Percentiles rank a stretch among this genome's conserved stretches.
phyloP scores from a whole-genome alignment of 2,888 invertebrate genomes.

The Gnatocerus cornutus region DNA sequence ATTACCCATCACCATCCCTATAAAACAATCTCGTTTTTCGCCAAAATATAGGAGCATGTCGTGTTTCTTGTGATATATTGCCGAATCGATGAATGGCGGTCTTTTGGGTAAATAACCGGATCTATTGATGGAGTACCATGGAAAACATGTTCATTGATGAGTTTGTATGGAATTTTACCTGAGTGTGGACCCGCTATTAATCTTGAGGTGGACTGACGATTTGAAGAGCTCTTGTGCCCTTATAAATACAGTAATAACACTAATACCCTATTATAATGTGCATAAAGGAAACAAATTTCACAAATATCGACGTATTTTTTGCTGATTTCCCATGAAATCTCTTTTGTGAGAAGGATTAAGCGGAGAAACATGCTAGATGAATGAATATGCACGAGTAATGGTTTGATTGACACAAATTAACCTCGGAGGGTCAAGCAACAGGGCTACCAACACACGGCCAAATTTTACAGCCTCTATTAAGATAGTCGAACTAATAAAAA shows the following conservation, averaged over 20 bases:
- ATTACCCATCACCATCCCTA: constrained; percentile 26
- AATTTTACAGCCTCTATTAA: too few relatives aligned
- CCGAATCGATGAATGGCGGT: constrained; percentile 23
- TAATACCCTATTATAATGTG: constrained; percentile 52
- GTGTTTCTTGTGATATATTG: constrained; percentile 25
- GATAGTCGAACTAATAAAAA: too few relatives aligned
- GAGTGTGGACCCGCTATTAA: constrained; percentile 46
- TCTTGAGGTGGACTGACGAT: constrained; percentile 41
- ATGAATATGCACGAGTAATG: too few relatives aligned
- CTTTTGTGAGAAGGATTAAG: constrained; percentile 16
- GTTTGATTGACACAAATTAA: too few relatives aligned
- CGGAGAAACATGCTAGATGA: too few relatives aligned
- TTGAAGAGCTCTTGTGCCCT: constrained; percentile 53
- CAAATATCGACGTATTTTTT: constrained; percentile 35
- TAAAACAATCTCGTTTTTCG: constrained; percentile 23
- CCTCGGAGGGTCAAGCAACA: too few relatives aligned
- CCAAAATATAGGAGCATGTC: constrained; percentile 18
- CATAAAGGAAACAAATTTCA: constrained; percentile 50
- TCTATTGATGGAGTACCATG: constrained; percentile 29
- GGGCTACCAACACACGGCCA: too few relatives aligned
- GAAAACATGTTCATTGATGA: constrained; percentile 42
- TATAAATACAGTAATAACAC: constrained; percentile 53
- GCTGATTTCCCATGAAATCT: constrained; percentile 42
- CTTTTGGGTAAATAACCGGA: constrained; percentile 46
- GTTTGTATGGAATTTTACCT: constrained; percentile 52